These are phyloP conservation scores for Plebejus argus DNA, from an alignment of 2,888 invertebrate species.

Conservation along the genomic window DNA sequence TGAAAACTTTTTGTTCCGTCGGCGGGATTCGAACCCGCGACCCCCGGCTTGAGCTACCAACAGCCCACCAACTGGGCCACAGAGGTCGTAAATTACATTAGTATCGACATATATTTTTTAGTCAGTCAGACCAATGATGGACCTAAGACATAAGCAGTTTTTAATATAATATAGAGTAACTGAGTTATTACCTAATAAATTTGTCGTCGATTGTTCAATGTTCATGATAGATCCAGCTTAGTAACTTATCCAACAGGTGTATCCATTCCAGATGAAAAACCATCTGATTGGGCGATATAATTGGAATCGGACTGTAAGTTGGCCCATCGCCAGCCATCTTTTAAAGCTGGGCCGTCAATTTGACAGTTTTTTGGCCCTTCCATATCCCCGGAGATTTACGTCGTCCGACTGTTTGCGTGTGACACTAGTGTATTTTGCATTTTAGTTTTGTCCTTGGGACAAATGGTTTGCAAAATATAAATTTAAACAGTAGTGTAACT, in stretches of 20 bases:
- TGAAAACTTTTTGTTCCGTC: no score
- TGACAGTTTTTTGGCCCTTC: constrained; percentile 42
- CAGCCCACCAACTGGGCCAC: no score
- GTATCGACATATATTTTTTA: no score
- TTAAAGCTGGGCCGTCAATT: constrained; percentile 34
- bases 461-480: background rate
- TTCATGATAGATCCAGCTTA: background rate
- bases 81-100: no score
- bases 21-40: no score
- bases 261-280: background rate
- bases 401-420: constrained; percentile 37
- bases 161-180: no score
- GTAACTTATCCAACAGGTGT: background rate
- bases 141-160: no score
- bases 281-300: background rate
- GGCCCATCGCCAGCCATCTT: constrained; percentile 26
- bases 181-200: no score
- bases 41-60: no score
- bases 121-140: no score
- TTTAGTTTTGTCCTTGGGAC: constrained; percentile 7
- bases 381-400: constrained; percentile 39
- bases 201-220: no score
- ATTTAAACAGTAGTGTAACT: background rate
- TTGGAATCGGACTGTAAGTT: constrained; percentile 6
- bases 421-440: constrained; percentile 36